phyloP scores from a whole-genome alignment of 2,888 invertebrate species.

The Aspidiotus rigidus region DNA sequence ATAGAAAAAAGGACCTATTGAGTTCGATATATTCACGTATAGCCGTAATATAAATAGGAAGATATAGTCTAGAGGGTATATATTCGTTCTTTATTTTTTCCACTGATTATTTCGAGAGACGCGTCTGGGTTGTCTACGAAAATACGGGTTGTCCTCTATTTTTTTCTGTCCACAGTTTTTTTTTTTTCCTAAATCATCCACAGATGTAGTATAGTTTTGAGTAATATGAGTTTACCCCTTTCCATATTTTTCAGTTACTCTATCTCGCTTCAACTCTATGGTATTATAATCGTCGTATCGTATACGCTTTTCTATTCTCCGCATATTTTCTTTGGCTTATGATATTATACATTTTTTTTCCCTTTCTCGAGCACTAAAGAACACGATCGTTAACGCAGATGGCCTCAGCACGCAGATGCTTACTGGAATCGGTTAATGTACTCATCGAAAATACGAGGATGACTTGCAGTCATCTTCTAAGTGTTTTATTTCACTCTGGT shows the following conservation, averaged over 20 bases:
- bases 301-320: neutral
- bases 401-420: conserved; percentile 23
- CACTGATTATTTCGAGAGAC: conserved; percentile 15
- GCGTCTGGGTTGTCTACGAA: conserved; percentile 17
- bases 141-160: conserved; percentile 22
- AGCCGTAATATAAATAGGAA: too few species aligned
- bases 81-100: neutral
- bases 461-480: conserved; percentile 29
- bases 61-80: too few species aligned
- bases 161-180: conserved; percentile 3
- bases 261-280: neutral
- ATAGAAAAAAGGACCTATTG: neutral
- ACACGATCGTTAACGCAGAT: conserved; percentile 18
- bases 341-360: neutral
- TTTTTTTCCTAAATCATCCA: conserved; percentile 5
- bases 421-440: conserved; percentile 29
- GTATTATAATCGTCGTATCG: neutral
- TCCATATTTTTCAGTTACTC: neutral
- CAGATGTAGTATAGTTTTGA: neutral
- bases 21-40: too few species aligned
- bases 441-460: conserved; percentile 21
- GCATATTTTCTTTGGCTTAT: neutral
- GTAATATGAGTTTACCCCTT: neutral
- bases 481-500: conserved; percentile 17
- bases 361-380: neutral